These are phyloP conservation scores for Sialis lutaria DNA, from an alignment of 2,888 invertebrate genomes.

Conservation along the genomic window DNA sequence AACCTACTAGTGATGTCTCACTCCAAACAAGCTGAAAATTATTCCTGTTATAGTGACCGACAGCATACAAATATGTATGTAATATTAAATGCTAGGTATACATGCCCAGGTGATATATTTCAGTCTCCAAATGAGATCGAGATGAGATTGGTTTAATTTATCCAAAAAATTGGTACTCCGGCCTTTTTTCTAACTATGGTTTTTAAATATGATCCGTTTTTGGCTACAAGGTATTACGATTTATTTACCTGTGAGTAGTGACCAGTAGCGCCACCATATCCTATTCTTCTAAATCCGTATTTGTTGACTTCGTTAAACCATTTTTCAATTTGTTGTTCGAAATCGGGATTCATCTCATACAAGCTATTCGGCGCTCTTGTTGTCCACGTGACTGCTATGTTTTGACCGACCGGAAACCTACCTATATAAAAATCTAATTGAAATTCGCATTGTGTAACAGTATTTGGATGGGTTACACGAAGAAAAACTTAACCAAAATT, in stretches of 20 bases:
- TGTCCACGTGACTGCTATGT: constrained; percentile 69
- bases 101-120: too few species aligned
- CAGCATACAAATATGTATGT: too few species aligned
- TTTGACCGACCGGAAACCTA: constrained; percentile 72
- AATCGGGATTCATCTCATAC: constrained; percentile 48
- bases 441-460: too few species aligned
- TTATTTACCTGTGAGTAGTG: constrained; percentile 64
- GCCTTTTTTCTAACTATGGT: too few species aligned
- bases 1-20: constrained; percentile 68
- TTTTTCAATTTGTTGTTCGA: constrained; percentile 53
- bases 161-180: too few species aligned
- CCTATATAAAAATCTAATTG: constrained; percentile 22
- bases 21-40: constrained; percentile 67
- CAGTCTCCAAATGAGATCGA: too few species aligned
- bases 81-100: too few species aligned
- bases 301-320: constrained; percentile 66
- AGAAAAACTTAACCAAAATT: too few species aligned
- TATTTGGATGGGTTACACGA: too few species aligned
- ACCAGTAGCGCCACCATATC: constrained; percentile 51
- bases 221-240: background rate
- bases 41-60: background rate
- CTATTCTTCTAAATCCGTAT: constrained; percentile 40
- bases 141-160: too few species aligned
- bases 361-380: constrained; percentile 40
- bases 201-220: too few species aligned